Base-by-base conservation (phyloP, 2,888 invertebrate species). In the Mesorhabditis spiculigera region DNA sequence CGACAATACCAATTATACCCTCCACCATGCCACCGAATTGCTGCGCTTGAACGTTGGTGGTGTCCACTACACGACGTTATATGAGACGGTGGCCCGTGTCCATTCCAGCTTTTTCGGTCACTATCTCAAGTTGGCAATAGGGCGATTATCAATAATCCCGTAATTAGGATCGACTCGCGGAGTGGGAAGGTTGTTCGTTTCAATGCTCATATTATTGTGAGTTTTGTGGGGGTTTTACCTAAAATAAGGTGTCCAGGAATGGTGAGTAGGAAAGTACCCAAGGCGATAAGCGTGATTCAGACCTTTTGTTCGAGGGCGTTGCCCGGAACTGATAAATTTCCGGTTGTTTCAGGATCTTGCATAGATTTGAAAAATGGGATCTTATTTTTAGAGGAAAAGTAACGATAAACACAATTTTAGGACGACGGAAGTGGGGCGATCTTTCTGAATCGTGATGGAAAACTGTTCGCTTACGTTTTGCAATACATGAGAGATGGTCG, bases 11-110 rank as follows among this genome's bases (percentile, higher is more conserved):
- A 50, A n/a, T n/a, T 50, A 50, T n/a, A 50, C 58, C 10, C 58
- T 50, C n/a, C 77, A 78, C 65, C 75, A 75, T 42, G 72, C 71
- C 10, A 67, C 72, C 42, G 75, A 78, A 63, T 61, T 78, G 5
- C 73, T 78, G 4, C 75, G 75, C n/a, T 68, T 78, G 45, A 78
- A 78, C 63, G 78, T 74, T 16, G 76, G 76, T 63, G 78, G 78
- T 45, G 75, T 70, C 41, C 65, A 75, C 64, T 77, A 67, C 65
- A 73, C 77, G n/a, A 78, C 77, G 0, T 63, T 76, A 5, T 75
- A 73, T 50, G 77, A 76, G 58, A 78, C 77, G 0, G 64, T 78
- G 5, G 74, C 73, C n/a, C 71, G 74, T 43, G 67, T 69, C 4
- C 70, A 72, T 41, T 76, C 75, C 5, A 68, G 71, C 6, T 76